Percentiles rank a stretch among this genome's conserved stretches.
Conservation (phyloP, 2,888 invertebrate genomes). For the Cantharis flavilabris region DNA sequence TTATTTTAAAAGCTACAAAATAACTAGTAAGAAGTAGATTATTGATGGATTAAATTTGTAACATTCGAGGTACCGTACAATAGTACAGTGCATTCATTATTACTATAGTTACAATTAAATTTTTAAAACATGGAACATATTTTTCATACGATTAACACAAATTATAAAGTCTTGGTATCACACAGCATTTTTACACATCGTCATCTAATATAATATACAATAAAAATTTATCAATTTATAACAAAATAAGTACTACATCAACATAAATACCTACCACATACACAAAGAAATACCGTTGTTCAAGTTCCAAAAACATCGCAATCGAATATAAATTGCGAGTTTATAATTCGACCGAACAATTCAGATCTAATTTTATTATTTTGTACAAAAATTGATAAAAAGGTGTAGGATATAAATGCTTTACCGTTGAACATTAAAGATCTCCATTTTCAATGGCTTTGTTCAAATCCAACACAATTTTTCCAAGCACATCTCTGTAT, state of each 20-base stretch:
- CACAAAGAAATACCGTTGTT: neutral
- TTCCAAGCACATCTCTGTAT: slow-evolving; percentile 64
- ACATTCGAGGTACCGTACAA: neutral
- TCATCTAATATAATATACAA: neutral
- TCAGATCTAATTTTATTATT: neutral
- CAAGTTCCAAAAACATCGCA: too few relatives aligned
- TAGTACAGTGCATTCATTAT: neutral
- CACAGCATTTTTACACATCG: neutral
- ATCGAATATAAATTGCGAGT: neutral
- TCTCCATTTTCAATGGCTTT: slow-evolving; percentile 66
- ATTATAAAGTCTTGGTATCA: neutral
- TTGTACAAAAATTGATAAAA: neutral
- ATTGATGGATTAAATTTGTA: neutral
- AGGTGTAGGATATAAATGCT: neutral
- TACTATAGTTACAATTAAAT: neutral
- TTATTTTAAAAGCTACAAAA: neutral
- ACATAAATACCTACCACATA: neutral
- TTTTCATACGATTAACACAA: neutral
- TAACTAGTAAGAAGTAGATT: neutral
- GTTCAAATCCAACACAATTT: slow-evolving; percentile 70
- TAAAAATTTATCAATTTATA: neutral
- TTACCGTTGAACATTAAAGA: slow-evolving; percentile 52
- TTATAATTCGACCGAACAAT: neutral
- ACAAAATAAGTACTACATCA: neutral
- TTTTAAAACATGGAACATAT: neutral